phyloP scores from a whole-genome alignment of 2,888 invertebrate genomes.

The Volucella zonaria region DNA sequence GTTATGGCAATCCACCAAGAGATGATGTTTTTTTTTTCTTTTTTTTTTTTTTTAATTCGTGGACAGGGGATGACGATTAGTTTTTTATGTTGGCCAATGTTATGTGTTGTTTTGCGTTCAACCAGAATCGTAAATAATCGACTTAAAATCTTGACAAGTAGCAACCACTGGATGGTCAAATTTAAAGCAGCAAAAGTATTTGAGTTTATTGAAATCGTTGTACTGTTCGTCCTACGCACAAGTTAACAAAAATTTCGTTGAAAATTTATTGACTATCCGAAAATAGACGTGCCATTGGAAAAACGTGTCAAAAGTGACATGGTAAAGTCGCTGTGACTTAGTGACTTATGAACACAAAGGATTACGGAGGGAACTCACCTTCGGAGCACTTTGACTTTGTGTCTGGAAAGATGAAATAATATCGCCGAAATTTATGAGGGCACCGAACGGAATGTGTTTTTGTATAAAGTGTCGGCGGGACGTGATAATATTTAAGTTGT shows the following conservation, averaged over 20 bases:
- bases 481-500: too few species aligned
- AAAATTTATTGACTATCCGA: conserved; percentile 24
- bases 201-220: conserved; percentile 11
- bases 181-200: conserved; percentile 20
- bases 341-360: conserved; percentile 37
- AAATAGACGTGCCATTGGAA: conserved; percentile 36
- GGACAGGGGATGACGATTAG: conserved; percentile 22
- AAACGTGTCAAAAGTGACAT: conserved; percentile 5
- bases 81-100: conserved; percentile 34
- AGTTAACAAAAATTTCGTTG: background rate
- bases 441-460: conserved; percentile 26
- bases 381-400: background rate
- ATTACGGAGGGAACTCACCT: conserved; percentile 25
- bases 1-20: conserved; percentile 41
- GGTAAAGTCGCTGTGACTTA: conserved; percentile 15
- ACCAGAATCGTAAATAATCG: conserved; percentile 64
- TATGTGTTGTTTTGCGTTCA: conserved; percentile 64
- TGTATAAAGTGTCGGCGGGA: too few species aligned
- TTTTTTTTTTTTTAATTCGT: conserved; percentile 25
- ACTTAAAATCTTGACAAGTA: conserved; percentile 54
- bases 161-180: conserved; percentile 56
- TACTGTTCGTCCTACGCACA: conserved; percentile 22
- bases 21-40: conserved; percentile 1
- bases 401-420: conserved; percentile 1
- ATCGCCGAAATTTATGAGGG: conserved; percentile 27